Evolutionary conservation across 1,140 invertebrate species (phyloP), one percentile per base, ranked within the genome.

Genomic region (Cotesia chilonis): DNA sequence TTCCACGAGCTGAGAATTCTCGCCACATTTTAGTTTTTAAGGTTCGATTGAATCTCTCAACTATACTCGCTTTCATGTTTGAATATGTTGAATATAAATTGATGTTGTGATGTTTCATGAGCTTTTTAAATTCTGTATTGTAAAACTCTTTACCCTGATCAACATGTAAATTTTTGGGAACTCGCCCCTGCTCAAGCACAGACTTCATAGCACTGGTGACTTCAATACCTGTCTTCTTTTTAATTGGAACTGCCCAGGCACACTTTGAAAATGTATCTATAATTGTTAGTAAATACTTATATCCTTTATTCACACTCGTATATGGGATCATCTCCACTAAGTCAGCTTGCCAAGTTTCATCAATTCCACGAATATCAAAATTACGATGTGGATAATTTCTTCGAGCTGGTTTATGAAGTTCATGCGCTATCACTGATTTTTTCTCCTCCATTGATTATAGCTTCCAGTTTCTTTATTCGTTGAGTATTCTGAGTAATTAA

Each of bases 251-350:
- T 66, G 69, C 69, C 69, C 57, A 76, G 0, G 70, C 66, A 55
- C 35, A 72, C 63, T 74, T 76, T 37, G 69, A 74, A 20, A 74
- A 76, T 9, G 37, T 61, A 52, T 73, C 71, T 54, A 74, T 76
- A 4, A 74, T 38, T 52, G 72, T 76, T 0, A 76, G 12, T 4
- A 74, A 41, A 57, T 68, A 74, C n/a, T 71, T 71, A 17, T 55
- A 76, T 20, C 69, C 75, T 60, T 74, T 72, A 35, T 72, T 67
- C 7, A 9, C 12, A 10, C 4, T 41, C 2, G 54, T 14, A 60
- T 59, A 70, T n/a, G 55, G 36, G 12, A 63, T 63, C 69, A 71
- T 61, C 7, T 63, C 60, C 4, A 71, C 57, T n/a, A 64, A 37
- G 35, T 61, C 57, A 64, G 41, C 41, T 47, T 47, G 41, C 41